Evolutionary conservation across 2,113 vertebrate genomes (phyloP), one percentile per base, ranked within the genome.

Genomic region (Aegotheles bennettii): DNA sequence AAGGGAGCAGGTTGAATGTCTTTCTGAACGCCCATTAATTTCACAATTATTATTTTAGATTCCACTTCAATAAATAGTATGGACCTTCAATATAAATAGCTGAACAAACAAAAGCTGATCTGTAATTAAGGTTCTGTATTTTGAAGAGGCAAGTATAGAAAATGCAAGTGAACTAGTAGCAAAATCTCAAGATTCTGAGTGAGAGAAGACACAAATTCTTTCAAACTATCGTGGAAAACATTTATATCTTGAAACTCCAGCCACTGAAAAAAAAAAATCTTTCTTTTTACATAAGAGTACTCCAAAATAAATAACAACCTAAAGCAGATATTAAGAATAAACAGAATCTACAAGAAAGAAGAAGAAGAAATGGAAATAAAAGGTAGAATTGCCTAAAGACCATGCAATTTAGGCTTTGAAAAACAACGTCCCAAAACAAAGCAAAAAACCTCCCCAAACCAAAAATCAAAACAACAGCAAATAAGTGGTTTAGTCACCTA

Each of bases 11-110:
- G 2, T 10, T 86, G 45, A 57, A 57, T 50, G 78, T 36, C 48
- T 94, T 83, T 87, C 29, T 75, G 71, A 81, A 81, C 64, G 93
- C 76, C 64, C 14, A 90, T 43, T 71, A 68, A 89, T 61, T 84
- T 92, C 56, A 71, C 77, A 76, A 84, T 78, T 84, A 95, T 42
- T 95, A 81, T 92, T 91, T 88, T 88, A 84, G 56, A 75, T 70
- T 91, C 48, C 14, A 31, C 88, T 93, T 92, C 89, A 94, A 74
- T 40, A 69, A 93, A 76, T 74, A 57, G 33, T 48, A 84, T 13
- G 31, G 85, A 74, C 26, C 13, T 90, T 81, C 67, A 84, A 50
- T 35, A 70, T 42, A 90, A 89, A 81, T 15, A 92, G 63, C 33
- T 77, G 79, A 94, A 93, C 26, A 94, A 93, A 84, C 23, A 85